These are phyloP conservation scores for Adelges cooleyi DNA, from an alignment of 1,140 invertebrate species.

Conservation along the genomic window DNA sequence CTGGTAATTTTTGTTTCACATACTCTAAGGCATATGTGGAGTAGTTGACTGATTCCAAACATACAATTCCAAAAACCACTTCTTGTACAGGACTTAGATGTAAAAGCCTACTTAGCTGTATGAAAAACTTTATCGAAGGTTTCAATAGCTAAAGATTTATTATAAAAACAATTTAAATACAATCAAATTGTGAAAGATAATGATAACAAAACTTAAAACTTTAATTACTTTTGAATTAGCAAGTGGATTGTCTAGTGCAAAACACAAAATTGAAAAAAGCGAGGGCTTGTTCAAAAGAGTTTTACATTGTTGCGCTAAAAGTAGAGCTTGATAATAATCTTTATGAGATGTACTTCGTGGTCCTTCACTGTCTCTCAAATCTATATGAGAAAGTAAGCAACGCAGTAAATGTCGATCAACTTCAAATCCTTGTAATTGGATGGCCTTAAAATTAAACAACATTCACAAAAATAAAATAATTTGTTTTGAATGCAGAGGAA, in stretches of 20 bases:
- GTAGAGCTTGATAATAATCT: constrained; percentile 54
- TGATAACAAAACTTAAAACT: not conserved
- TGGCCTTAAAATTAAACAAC: no score
- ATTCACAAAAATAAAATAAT: no score
- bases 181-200: constrained; percentile 33
- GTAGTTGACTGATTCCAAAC: constrained; percentile 49
- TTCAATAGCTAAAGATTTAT: constrained; percentile 55
- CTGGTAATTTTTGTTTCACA: constrained; percentile 66
- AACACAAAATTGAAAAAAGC: constrained; percentile 62
- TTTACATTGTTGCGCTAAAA: constrained; percentile 58
- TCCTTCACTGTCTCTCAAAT: constrained; percentile 46
- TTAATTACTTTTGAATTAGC: constrained; percentile 46
- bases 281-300: constrained; percentile 60
- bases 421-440: constrained; percentile 58
- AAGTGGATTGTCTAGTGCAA: constrained; percentile 59
- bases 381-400: constrained; percentile 64
- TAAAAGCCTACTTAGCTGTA: constrained; percentile 68
- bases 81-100: constrained; percentile 78
- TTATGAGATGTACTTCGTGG: constrained; percentile 38
- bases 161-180: constrained; percentile 38
- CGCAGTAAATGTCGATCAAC: constrained; percentile 76
- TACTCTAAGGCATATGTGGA: constrained; percentile 57
- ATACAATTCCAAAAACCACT: constrained; percentile 70
- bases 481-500: no score
- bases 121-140: constrained; percentile 62